A percentile compares a stretch with the other conserved stretches of the same genome.
These are phyloP conservation scores for Eilema sororculum DNA, from an alignment of 2,888 invertebrate species.

Conservation along the genomic window DNA sequence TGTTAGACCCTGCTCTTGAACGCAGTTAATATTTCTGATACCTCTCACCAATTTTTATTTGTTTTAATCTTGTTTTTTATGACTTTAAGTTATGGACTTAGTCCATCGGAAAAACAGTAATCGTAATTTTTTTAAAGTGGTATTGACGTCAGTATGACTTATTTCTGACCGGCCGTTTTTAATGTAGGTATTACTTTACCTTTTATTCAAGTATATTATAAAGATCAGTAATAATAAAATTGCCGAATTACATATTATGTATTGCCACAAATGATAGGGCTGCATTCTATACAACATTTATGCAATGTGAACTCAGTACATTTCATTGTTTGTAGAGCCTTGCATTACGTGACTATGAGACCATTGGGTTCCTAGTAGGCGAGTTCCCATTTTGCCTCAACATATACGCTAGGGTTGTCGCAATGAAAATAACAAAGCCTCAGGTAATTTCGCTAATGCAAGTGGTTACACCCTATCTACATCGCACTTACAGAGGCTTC, in stretches of 20 bases:
- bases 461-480: slow-evolving; percentile 84
- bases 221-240: slow-evolving; percentile 16
- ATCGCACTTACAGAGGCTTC: slow-evolving; percentile 77
- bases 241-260: slow-evolving; percentile 16
- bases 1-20: background rate
- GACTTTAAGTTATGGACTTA: background rate
- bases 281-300: slow-evolving; percentile 23
- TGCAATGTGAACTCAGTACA: slow-evolving; percentile 31
- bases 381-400: slow-evolving; percentile 58
- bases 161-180: no score
- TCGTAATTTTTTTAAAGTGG: background rate
- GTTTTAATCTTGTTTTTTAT: slow-evolving; percentile 1
- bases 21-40: background rate
- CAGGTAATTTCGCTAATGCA: slow-evolving; percentile 87
- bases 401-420: slow-evolving; percentile 71
- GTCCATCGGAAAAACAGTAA: background rate
- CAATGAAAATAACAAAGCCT: slow-evolving; percentile 85
- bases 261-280: slow-evolving; percentile 1
- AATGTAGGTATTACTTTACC: no score
- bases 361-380: slow-evolving; percentile 35
- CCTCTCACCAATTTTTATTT: background rate
- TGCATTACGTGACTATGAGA: slow-evolving; percentile 45
- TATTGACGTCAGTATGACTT: background rate
- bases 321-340: slow-evolving; percentile 27
- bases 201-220: slow-evolving; percentile 10